phyloP scores from a whole-genome alignment of 1,140 invertebrate genomes.

The Psix sp. region DNA sequence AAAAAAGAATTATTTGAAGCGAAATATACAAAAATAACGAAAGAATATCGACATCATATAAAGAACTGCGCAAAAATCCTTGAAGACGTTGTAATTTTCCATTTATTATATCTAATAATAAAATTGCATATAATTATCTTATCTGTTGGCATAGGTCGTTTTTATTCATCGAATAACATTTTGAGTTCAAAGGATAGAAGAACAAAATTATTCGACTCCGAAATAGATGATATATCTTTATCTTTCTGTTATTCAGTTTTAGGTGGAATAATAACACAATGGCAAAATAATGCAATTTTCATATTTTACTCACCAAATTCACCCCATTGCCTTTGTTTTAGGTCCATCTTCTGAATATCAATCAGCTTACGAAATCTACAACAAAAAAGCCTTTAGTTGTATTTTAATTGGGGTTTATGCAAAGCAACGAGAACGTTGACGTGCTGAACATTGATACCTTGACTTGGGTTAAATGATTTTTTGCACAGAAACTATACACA shows the following conservation, averaged over 20 bases:
- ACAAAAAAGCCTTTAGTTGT: no score
- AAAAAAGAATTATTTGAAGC: constrained; percentile 60
- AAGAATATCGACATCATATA: constrained; percentile 42
- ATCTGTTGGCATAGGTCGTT: no score
- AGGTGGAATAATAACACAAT: no score
- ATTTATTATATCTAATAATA: constrained; percentile 52
- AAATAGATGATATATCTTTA: constrained; percentile 13
- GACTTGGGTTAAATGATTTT: constrained; percentile 15
- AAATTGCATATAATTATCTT: constrained; percentile 18
- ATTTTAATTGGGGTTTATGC: no score
- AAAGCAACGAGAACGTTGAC: no score
- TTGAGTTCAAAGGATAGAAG: constrained; percentile 4
- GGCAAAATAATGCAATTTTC: no score
- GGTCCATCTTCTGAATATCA: constrained; percentile 18
- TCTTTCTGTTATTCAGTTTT: no score
- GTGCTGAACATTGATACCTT: constrained; percentile 27
- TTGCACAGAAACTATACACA: constrained; percentile 20
- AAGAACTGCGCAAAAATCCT: constrained; percentile 30
- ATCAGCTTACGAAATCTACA: constrained; percentile 26
- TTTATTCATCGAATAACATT: constrained; percentile 16
- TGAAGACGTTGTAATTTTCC: constrained; percentile 42
- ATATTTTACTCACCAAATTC: constrained; percentile 53
- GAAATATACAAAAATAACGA: constrained; percentile 36
- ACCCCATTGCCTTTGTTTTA: constrained; percentile 34
- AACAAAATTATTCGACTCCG: constrained; percentile 7